phyloP scores from a whole-genome alignment of 2,113 vertebrate genomes.

The Bubalus kerabau region DNA sequence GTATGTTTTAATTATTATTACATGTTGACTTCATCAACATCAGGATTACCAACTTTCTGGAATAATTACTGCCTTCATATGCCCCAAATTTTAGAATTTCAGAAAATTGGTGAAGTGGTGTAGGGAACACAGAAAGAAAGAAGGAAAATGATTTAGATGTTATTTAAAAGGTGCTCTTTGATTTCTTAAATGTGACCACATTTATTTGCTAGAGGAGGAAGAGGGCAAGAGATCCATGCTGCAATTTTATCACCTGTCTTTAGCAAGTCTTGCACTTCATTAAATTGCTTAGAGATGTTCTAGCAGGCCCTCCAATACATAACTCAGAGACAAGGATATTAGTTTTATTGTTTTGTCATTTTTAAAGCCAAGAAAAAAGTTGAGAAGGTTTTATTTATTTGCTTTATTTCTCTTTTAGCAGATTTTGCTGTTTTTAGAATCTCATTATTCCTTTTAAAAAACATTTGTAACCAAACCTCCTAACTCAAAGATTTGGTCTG shows the following conservation, averaged over 20 bases:
- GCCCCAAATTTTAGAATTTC: conserved; percentile 18
- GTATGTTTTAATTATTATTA: conserved; percentile 14
- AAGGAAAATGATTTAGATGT: conserved; percentile 8
- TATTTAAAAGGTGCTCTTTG: conserved; percentile 6
- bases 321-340: not conserved
- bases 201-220: not conserved
- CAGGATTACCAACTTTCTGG: conserved; percentile 7
- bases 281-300: conserved; percentile 8
- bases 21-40: not conserved
- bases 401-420: conserved; percentile 24
- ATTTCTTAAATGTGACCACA: not conserved
- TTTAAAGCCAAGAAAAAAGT: not conserved
- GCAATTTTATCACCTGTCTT: not conserved
- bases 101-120: not conserved
- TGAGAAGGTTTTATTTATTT: not conserved
- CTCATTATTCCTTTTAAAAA: conserved; percentile 6
- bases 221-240: not conserved
- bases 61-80: not conserved
- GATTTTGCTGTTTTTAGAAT: not conserved
- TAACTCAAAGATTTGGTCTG: not conserved
- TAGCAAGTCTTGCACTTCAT: conserved; percentile 1
- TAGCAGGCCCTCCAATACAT: not conserved
- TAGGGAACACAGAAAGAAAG: not conserved
- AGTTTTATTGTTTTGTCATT: conserved; percentile 30
- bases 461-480: not conserved